Base-by-base conservation (phyloP, 2,888 invertebrate species). In the Sinelater perroti region DNA sequence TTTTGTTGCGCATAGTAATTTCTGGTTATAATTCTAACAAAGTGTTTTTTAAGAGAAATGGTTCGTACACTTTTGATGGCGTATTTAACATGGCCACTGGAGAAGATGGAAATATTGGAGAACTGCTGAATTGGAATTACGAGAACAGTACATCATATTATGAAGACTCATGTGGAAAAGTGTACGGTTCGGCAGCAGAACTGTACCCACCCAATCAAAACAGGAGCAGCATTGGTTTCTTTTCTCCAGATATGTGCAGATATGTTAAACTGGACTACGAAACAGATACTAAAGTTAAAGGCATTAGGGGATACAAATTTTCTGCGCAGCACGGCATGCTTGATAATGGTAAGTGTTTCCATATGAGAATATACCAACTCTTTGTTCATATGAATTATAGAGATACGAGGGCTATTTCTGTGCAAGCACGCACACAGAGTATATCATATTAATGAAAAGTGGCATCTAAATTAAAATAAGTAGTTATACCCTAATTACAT, bases 161-260 rank as follows among this genome's bases (percentile, higher is more conserved):
- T 67, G 73, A 73, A 1, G 81, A 80, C 1, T 73, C 80, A 11
- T 90, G 89, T 72, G 85, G 85, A 30, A 70, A 73, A 69, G 80
- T 93, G 0, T 79, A 81, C 53, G 91, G 91, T 16, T 90, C 91
- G 13, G 88, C 88, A 1, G 93, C 93, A 0, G 93, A 93, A 79
- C 87, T 93, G 71, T 88, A 89, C 74, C 86, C 89, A 0, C 88
- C 88, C 0, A 80, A 85, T 67, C 77, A 87, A 61, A 80, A 79
- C 0, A 85, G 84, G 60, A 81, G 79, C 16, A 69, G 73, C 2
- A 79, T 89, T n/a, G 77, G 78, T 20, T 79, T 92, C 68, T 92
- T 90, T 75, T 82, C 87, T 52, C 82, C 91, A 0, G 92, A 93
- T 72, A 79, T 93, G 65, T 93, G 93, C 76, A 84, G 92, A 58